These are phyloP conservation scores for Cremastobaeus sp. DNA, from an alignment of 2,888 invertebrate species.

Conservation along the genomic window DNA sequence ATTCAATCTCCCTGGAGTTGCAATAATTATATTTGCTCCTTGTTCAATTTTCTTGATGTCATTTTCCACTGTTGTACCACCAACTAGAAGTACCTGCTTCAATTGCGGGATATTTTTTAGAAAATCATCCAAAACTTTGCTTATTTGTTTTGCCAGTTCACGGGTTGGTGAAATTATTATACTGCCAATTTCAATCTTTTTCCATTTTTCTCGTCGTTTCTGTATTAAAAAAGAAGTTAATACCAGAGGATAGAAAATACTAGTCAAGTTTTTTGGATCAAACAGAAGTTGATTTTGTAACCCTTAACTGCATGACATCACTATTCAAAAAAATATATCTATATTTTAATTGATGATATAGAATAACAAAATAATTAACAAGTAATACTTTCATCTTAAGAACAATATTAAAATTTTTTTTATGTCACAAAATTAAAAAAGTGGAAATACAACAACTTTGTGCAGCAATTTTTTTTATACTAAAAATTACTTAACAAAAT, in stretches of 20 bases:
- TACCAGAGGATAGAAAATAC: too few relatives aligned
- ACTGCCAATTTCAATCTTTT: conserved; percentile 88
- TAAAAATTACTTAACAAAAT: too few relatives aligned
- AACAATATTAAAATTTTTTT: too few relatives aligned
- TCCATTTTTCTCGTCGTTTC: conserved; percentile 82
- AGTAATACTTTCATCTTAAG: too few relatives aligned
- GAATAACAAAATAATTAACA: too few relatives aligned
- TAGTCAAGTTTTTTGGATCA: too few relatives aligned
- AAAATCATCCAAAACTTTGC: conserved; percentile 81
- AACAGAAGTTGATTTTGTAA: too few relatives aligned
- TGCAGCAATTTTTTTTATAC: too few relatives aligned
- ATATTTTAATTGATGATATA: too few relatives aligned
- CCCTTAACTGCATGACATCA: too few relatives aligned
- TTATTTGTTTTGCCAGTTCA: conserved; percentile 95
- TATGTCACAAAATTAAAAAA: background rate
- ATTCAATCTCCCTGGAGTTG: conserved; percentile 95
- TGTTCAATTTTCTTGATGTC: conserved; percentile 85
- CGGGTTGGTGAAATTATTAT: conserved; percentile 96
- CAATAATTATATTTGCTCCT: conserved; percentile 92
- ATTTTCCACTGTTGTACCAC: conserved; percentile 88
- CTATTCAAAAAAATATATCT: too few relatives aligned
- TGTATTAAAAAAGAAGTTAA: conserved; percentile 72
- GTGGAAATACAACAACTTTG: conserved; percentile 70
- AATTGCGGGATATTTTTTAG: conserved; percentile 78
- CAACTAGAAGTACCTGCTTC: conserved; percentile 85